Base-by-base conservation (phyloP, 1,140 invertebrate species). In the Luehdorfia chinensis region DNA sequence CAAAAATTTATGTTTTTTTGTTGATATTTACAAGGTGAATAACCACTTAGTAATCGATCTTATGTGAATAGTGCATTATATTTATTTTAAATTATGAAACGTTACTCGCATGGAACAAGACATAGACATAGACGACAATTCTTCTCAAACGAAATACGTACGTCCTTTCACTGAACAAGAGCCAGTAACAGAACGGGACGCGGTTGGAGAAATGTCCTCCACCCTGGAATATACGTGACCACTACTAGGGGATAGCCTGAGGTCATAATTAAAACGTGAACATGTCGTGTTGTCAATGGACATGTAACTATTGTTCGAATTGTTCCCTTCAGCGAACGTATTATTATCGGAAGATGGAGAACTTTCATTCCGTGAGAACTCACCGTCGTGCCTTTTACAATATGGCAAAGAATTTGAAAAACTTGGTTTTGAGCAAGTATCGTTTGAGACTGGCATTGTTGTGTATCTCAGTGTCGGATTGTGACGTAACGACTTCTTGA, bases 251-350 rank as follows among this genome's bases (percentile, higher is more conserved):
- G 79, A 79, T 44, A 80, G 72, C 78, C 78, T 69, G 43, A 86
- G 76, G 78, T 86, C 83, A 75, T 84, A 86, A 86, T 86, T 86
- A 83, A 83, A 83, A 58, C 83, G 83, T 63, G 79, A 66, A 75
- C 79, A 84, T 66, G 79, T 74, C 57, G 76, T 75, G 65, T 85
- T 85, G 60, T 86, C 83, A 58, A 86, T 86, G 52, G 83, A 86
- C 79, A 86, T 84, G 66, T 86, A 86, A 74, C 79, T 86, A 80
- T 86, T 86, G 76, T 86, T 86, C 52, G 83, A 86, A 70, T 84
- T 72, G 61, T 84, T 80, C 59, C 77, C 79, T 74, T 86, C 83
- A 41, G 79, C 79, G 61, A 80, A 86, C 62, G 76, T 79, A 62
- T 80, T 84, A 59, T 72, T 74, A 45, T 86, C 83, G 7, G 83